Evolutionary conservation across 2,888 invertebrate genomes (phyloP), one percentile per base, ranked within the genome.

Genomic region (Bellardia bayeri): DNA sequence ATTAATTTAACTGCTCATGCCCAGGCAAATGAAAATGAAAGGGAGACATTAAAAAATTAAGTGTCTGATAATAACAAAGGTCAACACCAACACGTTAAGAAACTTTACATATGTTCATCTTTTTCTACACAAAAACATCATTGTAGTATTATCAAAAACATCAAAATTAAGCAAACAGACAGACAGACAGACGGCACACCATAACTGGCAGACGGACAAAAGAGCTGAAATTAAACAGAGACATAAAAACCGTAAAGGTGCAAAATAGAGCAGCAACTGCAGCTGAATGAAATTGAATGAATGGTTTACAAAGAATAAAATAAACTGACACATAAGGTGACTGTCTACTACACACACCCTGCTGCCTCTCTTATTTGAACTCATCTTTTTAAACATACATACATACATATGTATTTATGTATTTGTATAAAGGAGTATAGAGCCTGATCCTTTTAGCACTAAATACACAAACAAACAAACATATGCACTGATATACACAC

Each of bases 191-290:
- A 9, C 30, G 13, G 37, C 23, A 71, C n/a, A 40, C 23, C 23
- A 23, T 23, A 14, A 54, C 7, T 3, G 14, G 40, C 5, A 23
- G 56, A 75, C 54, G 51, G 40, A 78, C 74, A 76, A 76, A 49
- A 80, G 72, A 71, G 37, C 66, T 66, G 45, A 87, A 81, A 80
- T 76, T 81, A 81, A 84, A 84, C 87, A 87, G 78, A 84, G 87
- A 74, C 84, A 84, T 84, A 68, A 84, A 84, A 87, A 72, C 78
- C 87, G 78, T 87, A 87, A 87, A 87, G 87, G 84, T 87, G 87
- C 80, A 83, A 87, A 87, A 71, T 81, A 71, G 56, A 84, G 61
- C 76, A 78, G 58, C 13, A 71, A 40, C 33, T 49, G 82, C 87
- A 87, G 81, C 81, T 87, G 84, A 72, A 81, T 75, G 40, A 37